Percentiles rank a stretch among this genome's conserved stretches.
Evolutionary conservation across 2,113 vertebrate species (phyloP).

Genomic region (Oryzias woworae): DNA sequence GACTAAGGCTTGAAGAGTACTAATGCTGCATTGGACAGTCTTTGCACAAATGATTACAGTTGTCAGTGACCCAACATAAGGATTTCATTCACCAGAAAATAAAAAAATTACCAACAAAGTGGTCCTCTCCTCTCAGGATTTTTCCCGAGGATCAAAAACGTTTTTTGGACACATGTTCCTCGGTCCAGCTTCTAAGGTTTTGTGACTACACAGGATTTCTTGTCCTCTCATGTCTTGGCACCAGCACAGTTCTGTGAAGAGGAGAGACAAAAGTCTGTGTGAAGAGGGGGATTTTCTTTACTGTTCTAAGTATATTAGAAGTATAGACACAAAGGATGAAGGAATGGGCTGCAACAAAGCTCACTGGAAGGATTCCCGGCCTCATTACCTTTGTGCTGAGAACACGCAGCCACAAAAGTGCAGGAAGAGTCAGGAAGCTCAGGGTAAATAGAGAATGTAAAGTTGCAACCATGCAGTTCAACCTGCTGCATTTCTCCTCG

Average conservation of each 20-base stretch:
- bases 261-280: conserved; percentile 17
- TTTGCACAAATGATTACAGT: background rate
- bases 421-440: conserved; percentile 35
- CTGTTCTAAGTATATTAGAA: conserved; percentile 48
- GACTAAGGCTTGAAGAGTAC: too few species aligned
- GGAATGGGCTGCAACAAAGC: conserved; percentile 35
- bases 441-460: conserved; percentile 31
- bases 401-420: conserved; percentile 51
- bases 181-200: conserved; percentile 17
- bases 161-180: conserved; percentile 16
- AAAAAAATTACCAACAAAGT: conserved; percentile 2
- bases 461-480: conserved; percentile 7
- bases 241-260: conserved; percentile 16
- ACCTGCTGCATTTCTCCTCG: conserved; percentile 12
- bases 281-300: conserved; percentile 47
- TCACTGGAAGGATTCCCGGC: conserved; percentile 53
- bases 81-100: background rate
- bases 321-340: conserved; percentile 54
- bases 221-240: conserved; percentile 25
- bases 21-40: background rate
- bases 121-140: conserved; percentile 2
- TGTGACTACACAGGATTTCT: conserved; percentile 19
- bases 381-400: conserved; percentile 29
- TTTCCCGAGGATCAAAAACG: conserved; percentile 12
- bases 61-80: background rate